Evolutionary conservation across 2,797 vertebrate species (phyloP).

Genomic region (Anabacerthia variegaticeps): DNA sequence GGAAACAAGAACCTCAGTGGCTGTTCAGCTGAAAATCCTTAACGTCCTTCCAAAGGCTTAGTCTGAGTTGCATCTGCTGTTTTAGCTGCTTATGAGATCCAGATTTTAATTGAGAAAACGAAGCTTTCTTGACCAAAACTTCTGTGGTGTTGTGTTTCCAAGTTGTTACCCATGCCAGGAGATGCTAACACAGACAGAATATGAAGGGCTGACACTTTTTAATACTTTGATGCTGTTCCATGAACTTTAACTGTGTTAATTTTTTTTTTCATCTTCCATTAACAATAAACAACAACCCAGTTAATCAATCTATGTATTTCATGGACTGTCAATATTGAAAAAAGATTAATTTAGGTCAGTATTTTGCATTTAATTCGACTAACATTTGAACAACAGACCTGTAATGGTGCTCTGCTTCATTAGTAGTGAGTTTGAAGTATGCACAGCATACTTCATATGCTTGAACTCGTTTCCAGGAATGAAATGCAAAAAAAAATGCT

Average conservation of each 20-base stretch:
- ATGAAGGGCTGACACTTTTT: neutral
- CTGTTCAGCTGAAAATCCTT: neutral
- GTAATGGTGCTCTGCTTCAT: neutral
- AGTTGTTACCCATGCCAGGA: neutral
- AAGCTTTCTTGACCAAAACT: neutral
- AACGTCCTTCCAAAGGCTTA: neutral
- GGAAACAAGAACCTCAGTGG: neutral
- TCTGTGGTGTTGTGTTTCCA: neutral
- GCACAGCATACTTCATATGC: neutral
- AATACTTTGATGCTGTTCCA: neutral
- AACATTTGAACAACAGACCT: neutral
- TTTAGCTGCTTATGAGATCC: neutral
- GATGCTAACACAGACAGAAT: neutral
- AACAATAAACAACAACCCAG: neutral
- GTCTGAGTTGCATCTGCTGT: neutral
- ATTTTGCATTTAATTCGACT: neutral
- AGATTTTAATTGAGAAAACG: neutral
- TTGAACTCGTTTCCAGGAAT: neutral
- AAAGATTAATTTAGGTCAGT: neutral
- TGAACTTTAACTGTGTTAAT: neutral
- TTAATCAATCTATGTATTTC: neutral
- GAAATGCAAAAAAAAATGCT: neutral
- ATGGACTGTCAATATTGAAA: neutral
- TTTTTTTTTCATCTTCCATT: neutral
- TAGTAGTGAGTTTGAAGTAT: neutral